Evolutionary conservation across 2,888 invertebrate species (phyloP).

Genomic region (Omphaloscelis lunosa): DNA sequence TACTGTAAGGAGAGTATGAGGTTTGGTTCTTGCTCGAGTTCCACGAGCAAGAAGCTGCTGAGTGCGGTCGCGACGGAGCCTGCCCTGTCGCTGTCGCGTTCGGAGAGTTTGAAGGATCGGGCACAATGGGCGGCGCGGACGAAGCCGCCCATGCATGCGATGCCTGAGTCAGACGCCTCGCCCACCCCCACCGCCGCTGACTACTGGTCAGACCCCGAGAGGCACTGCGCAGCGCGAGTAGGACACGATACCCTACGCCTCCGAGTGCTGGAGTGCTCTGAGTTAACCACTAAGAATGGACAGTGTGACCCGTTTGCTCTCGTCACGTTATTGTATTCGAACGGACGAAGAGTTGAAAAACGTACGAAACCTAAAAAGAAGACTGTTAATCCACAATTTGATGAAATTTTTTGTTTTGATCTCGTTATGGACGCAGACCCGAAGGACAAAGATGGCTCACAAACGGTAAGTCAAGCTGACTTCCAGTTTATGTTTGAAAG

Average conservation of each 20-base stretch:
- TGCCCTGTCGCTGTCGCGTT: conserved; percentile 84
- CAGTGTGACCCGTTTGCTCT: conserved; percentile 97
- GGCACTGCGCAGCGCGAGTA: conserved; percentile 86
- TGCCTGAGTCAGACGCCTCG: conserved; percentile 84
- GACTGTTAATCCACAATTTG: conserved; percentile 96
- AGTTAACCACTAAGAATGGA: conserved; percentile 96
- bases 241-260: conserved; percentile 90
- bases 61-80: conserved; percentile 85
- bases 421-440: conserved; percentile 91
- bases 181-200: conserved; percentile 87
- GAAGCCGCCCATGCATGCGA: conserved; percentile 86
- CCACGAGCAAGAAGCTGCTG: conserved; percentile 86
- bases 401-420: conserved; percentile 96
- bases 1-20: conserved; percentile 88
- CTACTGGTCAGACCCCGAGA: conserved; percentile 89
- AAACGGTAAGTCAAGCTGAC: conserved; percentile 86
- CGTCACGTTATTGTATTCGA: conserved; percentile 95
- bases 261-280: conserved; percentile 95
- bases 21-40: conserved; percentile 88
- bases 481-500: not conserved
- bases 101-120: conserved; percentile 88
- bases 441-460: conserved; percentile 89
- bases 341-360: conserved; percentile 94
- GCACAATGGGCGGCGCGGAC: conserved; percentile 84
- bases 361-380: conserved; percentile 97